These are phyloP conservation scores for Pelagia noctiluca DNA, from an alignment of 30 jellyfish, hydroid and myxozoan genomes.

Conservation along the genomic window DNA sequence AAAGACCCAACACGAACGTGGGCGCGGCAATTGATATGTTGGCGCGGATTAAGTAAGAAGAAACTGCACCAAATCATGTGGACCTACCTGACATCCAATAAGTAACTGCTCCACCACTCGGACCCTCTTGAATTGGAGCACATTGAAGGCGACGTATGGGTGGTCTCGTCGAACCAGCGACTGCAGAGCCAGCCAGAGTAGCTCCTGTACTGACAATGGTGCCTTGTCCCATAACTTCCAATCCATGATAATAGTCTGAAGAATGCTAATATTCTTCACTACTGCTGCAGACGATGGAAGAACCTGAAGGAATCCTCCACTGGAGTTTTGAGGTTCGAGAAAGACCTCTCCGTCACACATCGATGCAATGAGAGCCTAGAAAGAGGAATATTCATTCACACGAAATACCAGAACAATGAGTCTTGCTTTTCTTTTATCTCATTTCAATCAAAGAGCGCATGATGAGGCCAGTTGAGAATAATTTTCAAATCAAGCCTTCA, in stretches of 20 bases:
- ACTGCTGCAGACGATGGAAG: slow-evolving; percentile 77
- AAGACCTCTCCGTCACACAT: slow-evolving; percentile 87
- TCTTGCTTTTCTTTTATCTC: too few relatives aligned
- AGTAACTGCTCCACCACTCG: slow-evolving; percentile 86
- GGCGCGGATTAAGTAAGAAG: too few relatives aligned
- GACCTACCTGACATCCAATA: slow-evolving; percentile 87
- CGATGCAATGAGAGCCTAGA: slow-evolving; percentile 70
- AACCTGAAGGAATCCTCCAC: slow-evolving; percentile 47
- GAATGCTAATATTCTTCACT: slow-evolving; percentile 89
- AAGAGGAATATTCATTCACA: not conserved
- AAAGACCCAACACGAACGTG: too few relatives aligned
- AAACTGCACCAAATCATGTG: too few relatives aligned
- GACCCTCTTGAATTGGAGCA: slow-evolving; percentile 92
- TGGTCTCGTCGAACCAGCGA: slow-evolving; percentile 81
- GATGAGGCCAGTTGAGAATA: too few relatives aligned
- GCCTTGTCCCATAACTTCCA: slow-evolving; percentile 88
- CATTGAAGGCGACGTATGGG: slow-evolving; percentile 75
- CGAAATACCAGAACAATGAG: too few relatives aligned
- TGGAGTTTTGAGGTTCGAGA: slow-evolving; percentile 58
- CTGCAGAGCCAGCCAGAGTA: slow-evolving; percentile 75
- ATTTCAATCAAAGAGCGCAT: too few relatives aligned
- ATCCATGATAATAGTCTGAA: slow-evolving; percentile 76
- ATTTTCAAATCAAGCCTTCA: too few relatives aligned
- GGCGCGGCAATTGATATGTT: not conserved
- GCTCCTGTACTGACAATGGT: slow-evolving; percentile 76